These are phyloP conservation scores for Hozukius guyotensis DNA, from an alignment of 2,797 vertebrate genomes.

Conservation along the genomic window DNA sequence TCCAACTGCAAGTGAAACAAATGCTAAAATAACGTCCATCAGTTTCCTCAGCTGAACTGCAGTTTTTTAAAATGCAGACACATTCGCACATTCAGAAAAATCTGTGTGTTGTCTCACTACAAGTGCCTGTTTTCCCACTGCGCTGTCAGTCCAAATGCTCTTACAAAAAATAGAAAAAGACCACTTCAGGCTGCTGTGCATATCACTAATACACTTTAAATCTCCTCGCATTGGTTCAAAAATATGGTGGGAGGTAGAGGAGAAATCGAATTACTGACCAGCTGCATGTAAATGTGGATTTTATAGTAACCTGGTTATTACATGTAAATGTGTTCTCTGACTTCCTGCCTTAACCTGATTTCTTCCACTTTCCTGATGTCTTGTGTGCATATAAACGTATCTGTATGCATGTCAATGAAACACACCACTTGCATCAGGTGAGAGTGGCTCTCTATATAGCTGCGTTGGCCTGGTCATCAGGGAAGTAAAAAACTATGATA, in stretches of 20 bases:
- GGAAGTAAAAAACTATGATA: neutral
- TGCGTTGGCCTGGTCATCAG: neutral
- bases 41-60: neutral
- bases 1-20: neutral
- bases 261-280: slow-evolving; percentile 29
- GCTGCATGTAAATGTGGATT: slow-evolving; percentile 9
- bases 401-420: slow-evolving; percentile 27
- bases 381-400: neutral
- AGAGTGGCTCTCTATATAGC: neutral
- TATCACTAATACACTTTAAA: slow-evolving; percentile 22
- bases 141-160: neutral
- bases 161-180: slow-evolving; percentile 12
- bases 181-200: slow-evolving; percentile 1
- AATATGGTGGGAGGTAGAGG: slow-evolving; percentile 2
- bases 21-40: neutral
- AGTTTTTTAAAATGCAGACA: neutral
- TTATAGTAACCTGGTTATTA: slow-evolving; percentile 10
- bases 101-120: neutral
- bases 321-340: slow-evolving; percentile 26
- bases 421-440: neutral
- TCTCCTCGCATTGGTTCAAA: neutral
- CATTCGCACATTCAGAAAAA: neutral
- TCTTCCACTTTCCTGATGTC: neutral
- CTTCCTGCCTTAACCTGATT: slow-evolving; percentile 21
- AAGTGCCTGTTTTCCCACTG: slow-evolving; percentile 6